Conservation (phyloP, 2,113 vertebrate genomes). For the Pangasianodon gigas region DNA sequence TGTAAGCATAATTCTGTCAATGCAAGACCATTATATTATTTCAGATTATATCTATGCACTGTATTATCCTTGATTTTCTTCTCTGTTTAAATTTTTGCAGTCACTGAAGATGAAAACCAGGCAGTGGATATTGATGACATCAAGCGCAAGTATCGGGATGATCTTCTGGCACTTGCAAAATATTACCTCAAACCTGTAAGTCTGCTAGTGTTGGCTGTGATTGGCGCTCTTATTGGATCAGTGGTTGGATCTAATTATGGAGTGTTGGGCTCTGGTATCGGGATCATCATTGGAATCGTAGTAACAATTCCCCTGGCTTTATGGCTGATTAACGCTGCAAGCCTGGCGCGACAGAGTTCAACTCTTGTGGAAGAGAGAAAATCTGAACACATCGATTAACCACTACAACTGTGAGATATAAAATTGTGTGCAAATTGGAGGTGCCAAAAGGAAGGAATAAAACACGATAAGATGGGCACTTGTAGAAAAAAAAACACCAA, state of each 20-base stretch:
- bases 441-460: not conserved
- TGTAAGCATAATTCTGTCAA: conserved; percentile 34
- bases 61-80: not conserved
- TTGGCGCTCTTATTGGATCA: conserved; percentile 43
- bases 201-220: conserved; percentile 10
- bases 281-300: conserved; percentile 2
- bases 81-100: conserved; percentile 3
- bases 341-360: not conserved
- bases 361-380: not conserved
- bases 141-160: conserved; percentile 15
- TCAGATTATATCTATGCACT: not conserved
- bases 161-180: not conserved
- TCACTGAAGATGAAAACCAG: conserved; percentile 6
- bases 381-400: too few relatives aligned
- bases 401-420: too few relatives aligned
- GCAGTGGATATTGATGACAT: not conserved
- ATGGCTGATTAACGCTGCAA: conserved; percentile 6
- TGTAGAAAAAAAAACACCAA: too few relatives aligned
- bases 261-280: not conserved
- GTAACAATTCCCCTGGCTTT: conserved; percentile 9
- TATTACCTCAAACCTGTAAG: conserved; percentile 16
- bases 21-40: not conserved
- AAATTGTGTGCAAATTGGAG: not conserved
- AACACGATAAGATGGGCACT: too few relatives aligned
- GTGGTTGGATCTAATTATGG: conserved; percentile 41